Evolutionary conservation across 2,888 invertebrate genomes (phyloP).

Genomic region (Chesias legatella): DNA sequence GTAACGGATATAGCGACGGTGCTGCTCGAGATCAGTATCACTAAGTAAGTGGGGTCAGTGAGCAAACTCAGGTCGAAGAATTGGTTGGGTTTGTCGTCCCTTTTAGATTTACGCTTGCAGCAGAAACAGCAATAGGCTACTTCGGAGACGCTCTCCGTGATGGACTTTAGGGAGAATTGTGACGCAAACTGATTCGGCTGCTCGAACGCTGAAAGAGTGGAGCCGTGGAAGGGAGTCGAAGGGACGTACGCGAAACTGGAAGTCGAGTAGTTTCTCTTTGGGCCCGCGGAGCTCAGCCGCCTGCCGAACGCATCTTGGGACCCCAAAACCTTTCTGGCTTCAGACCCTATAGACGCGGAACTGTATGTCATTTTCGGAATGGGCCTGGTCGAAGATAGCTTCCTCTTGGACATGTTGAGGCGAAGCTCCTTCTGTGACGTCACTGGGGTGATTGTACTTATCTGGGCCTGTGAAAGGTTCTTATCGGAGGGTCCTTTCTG

Average conservation of each 20-base stretch:
- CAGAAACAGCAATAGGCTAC: slow-evolving; percentile 68
- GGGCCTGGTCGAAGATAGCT: slow-evolving; percentile 56
- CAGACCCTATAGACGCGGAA: slow-evolving; percentile 80
- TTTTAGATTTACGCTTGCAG: slow-evolving; percentile 56
- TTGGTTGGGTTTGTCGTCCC: slow-evolving; percentile 69
- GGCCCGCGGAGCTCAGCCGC: slow-evolving; percentile 56
- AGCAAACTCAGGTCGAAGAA: slow-evolving; percentile 88
- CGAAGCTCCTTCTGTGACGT: slow-evolving; percentile 46
- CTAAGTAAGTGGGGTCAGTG: slow-evolving; percentile 88
- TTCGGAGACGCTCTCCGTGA: slow-evolving; percentile 80
- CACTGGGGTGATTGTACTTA: slow-evolving; percentile 34
- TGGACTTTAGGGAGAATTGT: slow-evolving; percentile 86
- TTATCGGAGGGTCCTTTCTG: slow-evolving; percentile 20
- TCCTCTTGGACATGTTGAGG: slow-evolving; percentile 59
- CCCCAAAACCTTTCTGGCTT: slow-evolving; percentile 64
- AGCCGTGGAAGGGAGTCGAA: slow-evolving; percentile 91
- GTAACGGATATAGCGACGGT: slow-evolving; percentile 93
- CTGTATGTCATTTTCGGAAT: slow-evolving; percentile 71
- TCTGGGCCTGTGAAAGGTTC: slow-evolving; percentile 34
- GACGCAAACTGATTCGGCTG: slow-evolving; percentile 89
- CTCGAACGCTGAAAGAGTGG: slow-evolving; percentile 87
- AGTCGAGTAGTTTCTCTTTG: slow-evolving; percentile 85
- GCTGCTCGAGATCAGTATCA: slow-evolving; percentile 90
- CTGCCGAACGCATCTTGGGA: slow-evolving; percentile 63
- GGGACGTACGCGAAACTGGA: slow-evolving; percentile 89